A percentile compares a stretch with the other conserved stretches of the same genome.
These are phyloP conservation scores for Agelaius tricolor DNA, from an alignment of 2,113 vertebrate species.

Conservation along the genomic window DNA sequence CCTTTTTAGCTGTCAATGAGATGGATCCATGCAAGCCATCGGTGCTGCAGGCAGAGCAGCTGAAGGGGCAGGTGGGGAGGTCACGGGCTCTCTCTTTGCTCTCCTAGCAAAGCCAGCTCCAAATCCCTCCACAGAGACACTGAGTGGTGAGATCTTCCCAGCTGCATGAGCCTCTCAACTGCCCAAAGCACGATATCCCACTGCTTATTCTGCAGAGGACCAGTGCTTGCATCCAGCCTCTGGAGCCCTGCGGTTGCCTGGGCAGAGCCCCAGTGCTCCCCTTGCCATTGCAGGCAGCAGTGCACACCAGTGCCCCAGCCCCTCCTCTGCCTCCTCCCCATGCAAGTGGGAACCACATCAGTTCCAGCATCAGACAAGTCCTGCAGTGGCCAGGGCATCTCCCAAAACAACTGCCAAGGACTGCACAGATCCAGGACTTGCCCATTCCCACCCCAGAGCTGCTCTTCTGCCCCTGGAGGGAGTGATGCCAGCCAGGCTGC, in stretches of 20 bases:
- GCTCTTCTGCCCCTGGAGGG: neutral
- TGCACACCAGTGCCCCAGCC: accelerated
- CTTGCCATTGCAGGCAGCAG: accelerated
- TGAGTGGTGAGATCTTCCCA: accelerated
- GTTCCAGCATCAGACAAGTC: neutral
- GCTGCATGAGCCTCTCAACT: neutral
- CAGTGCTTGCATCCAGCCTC: neutral
- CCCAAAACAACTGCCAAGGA: neutral
- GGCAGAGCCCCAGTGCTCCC: neutral
- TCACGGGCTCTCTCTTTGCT: neutral
- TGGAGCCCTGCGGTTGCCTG: neutral
- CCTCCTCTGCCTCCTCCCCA: neutral
- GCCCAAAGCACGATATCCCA: neutral
- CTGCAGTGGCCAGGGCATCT: accelerated
- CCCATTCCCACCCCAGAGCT: neutral
- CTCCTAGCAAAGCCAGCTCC: neutral
- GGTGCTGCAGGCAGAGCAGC: neutral
- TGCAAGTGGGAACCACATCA: neutral
- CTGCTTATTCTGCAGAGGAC: accelerated
- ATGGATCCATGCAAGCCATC: accelerated
- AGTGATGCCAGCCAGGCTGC: neutral
- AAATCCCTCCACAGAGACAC: neutral
- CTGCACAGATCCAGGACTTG: accelerated
- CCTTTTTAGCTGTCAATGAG: accelerated
- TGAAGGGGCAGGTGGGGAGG: neutral